A percentile compares a stretch with the other conserved stretches of the same genome.
phyloP scores from a whole-genome alignment of 2,888 invertebrate species.

The Mesoligia furuncula region DNA sequence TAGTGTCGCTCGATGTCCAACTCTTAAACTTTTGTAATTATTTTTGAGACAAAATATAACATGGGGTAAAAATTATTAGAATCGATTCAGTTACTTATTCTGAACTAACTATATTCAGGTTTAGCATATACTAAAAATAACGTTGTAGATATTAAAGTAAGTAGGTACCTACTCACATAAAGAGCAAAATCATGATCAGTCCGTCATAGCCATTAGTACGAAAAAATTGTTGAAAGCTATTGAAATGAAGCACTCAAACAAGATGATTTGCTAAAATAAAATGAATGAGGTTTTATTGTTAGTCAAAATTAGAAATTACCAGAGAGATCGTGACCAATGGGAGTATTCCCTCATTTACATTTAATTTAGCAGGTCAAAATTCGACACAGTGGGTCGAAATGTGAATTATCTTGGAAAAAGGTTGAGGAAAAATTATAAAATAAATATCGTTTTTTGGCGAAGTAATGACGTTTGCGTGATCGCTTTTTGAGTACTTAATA shows the following conservation, averaged over 20 bases:
- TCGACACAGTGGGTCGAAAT: slow-evolving; percentile 28
- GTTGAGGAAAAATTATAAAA: slow-evolving; percentile 5
- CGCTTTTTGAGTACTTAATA: slow-evolving; percentile 7
- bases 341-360: slow-evolving; percentile 34
- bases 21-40: too few relatives aligned
- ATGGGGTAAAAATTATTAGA: too few relatives aligned
- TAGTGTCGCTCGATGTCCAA: too few relatives aligned
- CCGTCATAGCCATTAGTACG: background rate
- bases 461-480: slow-evolving; percentile 20
- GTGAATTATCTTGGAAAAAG: slow-evolving; percentile 20
- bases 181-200: slow-evolving; percentile 35
- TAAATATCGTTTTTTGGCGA: slow-evolving; percentile 6
- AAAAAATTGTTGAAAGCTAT: slow-evolving; percentile 28
- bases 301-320: slow-evolving; percentile 39
- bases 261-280: slow-evolving; percentile 36
- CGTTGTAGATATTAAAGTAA: background rate
- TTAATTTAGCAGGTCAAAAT: slow-evolving; percentile 46
- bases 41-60: too few relatives aligned
- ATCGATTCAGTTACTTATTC: too few relatives aligned
- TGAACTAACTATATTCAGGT: too few relatives aligned
- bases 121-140: too few relatives aligned
- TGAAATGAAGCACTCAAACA: slow-evolving; percentile 16
- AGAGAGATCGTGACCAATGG: slow-evolving; percentile 44
- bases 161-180: background rate
- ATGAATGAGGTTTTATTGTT: slow-evolving; percentile 29